Evolutionary conservation across 2,113 vertebrate genomes (phyloP).

Genomic region (Gnathonemus echidnorhynchus): DNA sequence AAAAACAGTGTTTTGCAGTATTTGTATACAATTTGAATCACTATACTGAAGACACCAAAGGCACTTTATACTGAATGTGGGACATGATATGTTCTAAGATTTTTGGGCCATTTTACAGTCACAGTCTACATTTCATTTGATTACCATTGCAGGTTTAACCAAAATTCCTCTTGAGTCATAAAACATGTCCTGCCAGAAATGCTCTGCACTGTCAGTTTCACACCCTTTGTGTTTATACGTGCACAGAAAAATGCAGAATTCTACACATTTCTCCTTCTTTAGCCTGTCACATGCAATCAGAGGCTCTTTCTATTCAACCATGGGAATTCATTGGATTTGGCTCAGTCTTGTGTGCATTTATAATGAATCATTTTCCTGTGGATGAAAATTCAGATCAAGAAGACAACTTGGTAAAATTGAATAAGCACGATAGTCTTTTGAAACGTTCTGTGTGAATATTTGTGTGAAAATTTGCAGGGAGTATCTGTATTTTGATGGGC

Average conservation of each 20-base stretch:
- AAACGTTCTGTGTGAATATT: not conserved
- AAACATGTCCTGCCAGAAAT: not conserved
- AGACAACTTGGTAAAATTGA: not conserved
- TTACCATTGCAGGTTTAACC: constrained; percentile 4
- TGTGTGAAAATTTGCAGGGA: not conserved
- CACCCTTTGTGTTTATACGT: not conserved
- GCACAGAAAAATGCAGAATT: not conserved
- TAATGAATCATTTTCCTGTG: not conserved
- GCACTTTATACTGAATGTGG: not conserved
- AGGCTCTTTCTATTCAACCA: not conserved
- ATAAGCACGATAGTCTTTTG: not conserved
- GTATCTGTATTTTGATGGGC: not conserved
- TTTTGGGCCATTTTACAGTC: not conserved
- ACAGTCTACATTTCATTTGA: not conserved
- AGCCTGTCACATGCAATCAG: constrained; percentile 6
- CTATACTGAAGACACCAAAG: not conserved
- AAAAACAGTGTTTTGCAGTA: not conserved
- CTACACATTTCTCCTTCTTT: not conserved
- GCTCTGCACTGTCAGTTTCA: constrained; percentile 3
- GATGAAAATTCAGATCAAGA: not conserved
- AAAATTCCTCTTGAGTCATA: not conserved
- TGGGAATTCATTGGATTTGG: not conserved
- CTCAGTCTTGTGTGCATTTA: not conserved
- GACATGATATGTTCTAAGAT: not conserved
- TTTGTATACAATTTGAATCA: not conserved